Percentiles rank a stretch among this genome's conserved stretches.
phyloP scores from a whole-genome alignment of 2,113 vertebrate species.

The Aleadryas rufinucha region DNA sequence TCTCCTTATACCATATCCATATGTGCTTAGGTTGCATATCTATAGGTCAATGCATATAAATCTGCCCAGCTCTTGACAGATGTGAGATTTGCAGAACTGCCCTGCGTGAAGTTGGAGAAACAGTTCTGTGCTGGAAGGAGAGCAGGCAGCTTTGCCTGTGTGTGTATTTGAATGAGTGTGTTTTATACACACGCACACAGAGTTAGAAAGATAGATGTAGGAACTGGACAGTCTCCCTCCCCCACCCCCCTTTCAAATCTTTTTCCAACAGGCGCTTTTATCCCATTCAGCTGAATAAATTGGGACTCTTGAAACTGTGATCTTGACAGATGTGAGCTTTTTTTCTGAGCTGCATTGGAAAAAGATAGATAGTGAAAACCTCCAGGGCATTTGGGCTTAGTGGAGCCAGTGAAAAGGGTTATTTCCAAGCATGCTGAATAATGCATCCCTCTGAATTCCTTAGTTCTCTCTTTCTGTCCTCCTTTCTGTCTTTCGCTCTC shows the following conservation, averaged over 20 bases:
- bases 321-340: conserved; percentile 68
- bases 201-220: background rate
- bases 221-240: conserved; percentile 15
- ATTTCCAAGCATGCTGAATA: conserved; percentile 62
- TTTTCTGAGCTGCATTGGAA: conserved; percentile 46
- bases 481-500: conserved; percentile 21
- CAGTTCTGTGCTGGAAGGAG: background rate
- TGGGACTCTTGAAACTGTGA: conserved; percentile 63
- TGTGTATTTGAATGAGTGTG: background rate
- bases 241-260: conserved; percentile 22
- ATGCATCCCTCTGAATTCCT: conserved; percentile 63
- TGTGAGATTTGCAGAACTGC: conserved; percentile 24
- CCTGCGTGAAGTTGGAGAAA: background rate
- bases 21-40: conserved; percentile 26
- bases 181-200: background rate
- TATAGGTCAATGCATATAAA: conserved; percentile 41
- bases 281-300: conserved; percentile 65
- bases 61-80: conserved; percentile 15
- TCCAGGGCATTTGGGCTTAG: conserved; percentile 66
- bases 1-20: background rate
- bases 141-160: background rate
- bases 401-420: conserved; percentile 64
- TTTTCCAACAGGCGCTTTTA: conserved; percentile 50
- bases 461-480: conserved; percentile 54
- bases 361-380: conserved; percentile 65